Conservation (phyloP, 2,113 vertebrate species). For the Phalacrocorax carbo region DNA sequence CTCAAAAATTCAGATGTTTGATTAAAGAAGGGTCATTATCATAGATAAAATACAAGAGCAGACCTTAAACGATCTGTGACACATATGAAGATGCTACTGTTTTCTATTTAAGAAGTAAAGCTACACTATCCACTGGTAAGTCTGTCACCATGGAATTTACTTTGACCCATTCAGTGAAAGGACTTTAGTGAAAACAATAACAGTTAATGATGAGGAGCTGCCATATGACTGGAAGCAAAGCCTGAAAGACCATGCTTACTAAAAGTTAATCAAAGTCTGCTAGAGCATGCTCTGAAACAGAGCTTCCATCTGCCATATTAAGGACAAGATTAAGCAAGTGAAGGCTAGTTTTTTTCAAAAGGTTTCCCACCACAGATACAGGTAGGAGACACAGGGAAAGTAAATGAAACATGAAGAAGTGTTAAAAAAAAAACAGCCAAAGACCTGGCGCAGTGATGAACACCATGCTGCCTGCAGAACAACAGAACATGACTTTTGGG, state of each 20-base stretch:
- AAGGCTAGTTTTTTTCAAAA: background rate
- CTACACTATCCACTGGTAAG: background rate
- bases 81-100: background rate
- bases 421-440: background rate
- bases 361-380: background rate
- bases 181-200: background rate
- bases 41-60: background rate
- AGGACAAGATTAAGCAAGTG: background rate
- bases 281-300: background rate
- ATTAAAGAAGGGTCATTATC: background rate
- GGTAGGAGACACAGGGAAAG: background rate
- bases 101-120: background rate
- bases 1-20: background rate
- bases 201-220: background rate
- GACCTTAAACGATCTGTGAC: background rate
- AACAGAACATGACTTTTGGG: background rate
- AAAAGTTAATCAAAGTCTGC: background rate
- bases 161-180: background rate
- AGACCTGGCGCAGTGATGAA: background rate
- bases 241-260: background rate
- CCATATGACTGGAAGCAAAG: background rate
- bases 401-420: background rate
- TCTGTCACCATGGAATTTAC: background rate
- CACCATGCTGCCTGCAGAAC: background rate
- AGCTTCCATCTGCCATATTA: background rate